Percentiles rank a stretch among this genome's conserved stretches.
These are phyloP conservation scores for Cordilura impudica DNA, from an alignment of 2,888 invertebrate genomes.

Conservation along the genomic window DNA sequence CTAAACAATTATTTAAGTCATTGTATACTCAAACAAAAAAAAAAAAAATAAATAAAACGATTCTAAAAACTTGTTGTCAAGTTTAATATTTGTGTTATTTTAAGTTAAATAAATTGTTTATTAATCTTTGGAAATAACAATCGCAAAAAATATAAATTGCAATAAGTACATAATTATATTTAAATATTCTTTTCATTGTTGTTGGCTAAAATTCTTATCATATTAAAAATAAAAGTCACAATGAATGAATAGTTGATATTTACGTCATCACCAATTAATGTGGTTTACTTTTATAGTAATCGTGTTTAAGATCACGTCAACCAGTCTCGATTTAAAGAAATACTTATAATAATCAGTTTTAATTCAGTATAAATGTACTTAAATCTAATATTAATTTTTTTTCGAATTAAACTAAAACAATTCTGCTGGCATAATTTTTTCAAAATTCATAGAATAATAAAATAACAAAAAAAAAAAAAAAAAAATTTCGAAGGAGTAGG, in stretches of 20 bases:
- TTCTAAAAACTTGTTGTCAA: constrained; percentile 25
- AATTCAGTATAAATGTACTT: not conserved
- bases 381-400: no score
- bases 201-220: constrained; percentile 32
- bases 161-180: not conserved
- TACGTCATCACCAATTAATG: constrained; percentile 32
- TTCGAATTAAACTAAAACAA: no score
- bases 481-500: no score
- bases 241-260: not conserved
- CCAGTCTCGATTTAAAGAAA: constrained; percentile 33
- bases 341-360: no score
- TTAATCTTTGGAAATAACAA: constrained; percentile 20
- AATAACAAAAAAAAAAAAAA: no score
- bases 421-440: no score
- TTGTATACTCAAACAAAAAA: not conserved
- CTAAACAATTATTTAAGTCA: not conserved
- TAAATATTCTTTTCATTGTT: constrained; percentile 5
- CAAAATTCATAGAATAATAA: no score
- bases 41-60: constrained; percentile 8
- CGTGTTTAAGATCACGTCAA: constrained; percentile 58
- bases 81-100: constrained; percentile 6
- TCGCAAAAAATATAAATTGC: not conserved
- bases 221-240: not conserved
- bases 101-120: constrained; percentile 5
- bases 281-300: constrained; percentile 16